Evolutionary conservation across 2,888 invertebrate genomes (phyloP).

Genomic region (Dolichopus griseipennis): DNA sequence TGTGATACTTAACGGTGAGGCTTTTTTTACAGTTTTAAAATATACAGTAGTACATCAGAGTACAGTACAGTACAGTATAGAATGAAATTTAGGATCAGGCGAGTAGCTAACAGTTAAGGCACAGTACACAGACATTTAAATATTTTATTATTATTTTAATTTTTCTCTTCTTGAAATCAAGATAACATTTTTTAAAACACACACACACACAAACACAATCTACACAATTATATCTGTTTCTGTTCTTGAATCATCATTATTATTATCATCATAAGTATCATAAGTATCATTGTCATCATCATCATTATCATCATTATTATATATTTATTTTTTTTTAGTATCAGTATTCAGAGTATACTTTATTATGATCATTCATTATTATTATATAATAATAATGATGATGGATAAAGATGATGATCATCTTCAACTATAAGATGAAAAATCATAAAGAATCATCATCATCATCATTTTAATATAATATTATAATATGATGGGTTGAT

Average conservation of each 20-base stretch:
- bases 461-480: background rate
- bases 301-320: constrained; percentile 19
- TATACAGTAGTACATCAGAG: background rate
- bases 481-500: background rate
- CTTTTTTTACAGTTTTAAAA: background rate
- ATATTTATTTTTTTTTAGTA: constrained; percentile 18
- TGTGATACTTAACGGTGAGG: background rate
- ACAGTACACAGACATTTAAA: constrained; percentile 2
- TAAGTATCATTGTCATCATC: constrained; percentile 14
- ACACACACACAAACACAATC: no score
- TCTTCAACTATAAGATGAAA: background rate
- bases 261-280: constrained; percentile 10
- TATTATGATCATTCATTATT: constrained; percentile 23
- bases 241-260: background rate
- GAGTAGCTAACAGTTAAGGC: background rate
- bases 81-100: background rate
- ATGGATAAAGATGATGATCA: constrained; percentile 21
- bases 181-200: background rate
- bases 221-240: background rate
- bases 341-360: no score
- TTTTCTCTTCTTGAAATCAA: background rate
- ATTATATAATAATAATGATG: constrained; percentile 19
- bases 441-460: no score
- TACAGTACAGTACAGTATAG: background rate
- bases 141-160: constrained; percentile 11